Evolutionary conservation across 2,888 invertebrate species (phyloP).

Genomic region (Melieria picta): DNA sequence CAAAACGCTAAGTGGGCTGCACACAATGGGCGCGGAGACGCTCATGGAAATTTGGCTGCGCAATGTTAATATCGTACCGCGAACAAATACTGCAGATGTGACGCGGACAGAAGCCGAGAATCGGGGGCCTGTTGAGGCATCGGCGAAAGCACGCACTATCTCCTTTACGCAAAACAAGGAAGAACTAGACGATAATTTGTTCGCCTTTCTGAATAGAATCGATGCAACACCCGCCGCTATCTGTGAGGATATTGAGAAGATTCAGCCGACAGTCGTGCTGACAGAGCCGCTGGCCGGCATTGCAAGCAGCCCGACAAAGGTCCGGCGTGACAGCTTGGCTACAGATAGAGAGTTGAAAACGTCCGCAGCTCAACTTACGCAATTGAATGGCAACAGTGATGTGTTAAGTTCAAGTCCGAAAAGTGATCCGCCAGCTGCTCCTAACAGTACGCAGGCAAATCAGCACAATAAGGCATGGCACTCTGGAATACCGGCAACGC

Average conservation of each 20-base stretch:
- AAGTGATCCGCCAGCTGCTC: no score
- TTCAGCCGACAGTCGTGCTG: slow-evolving; percentile 64
- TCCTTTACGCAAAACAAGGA: slow-evolving; percentile 47
- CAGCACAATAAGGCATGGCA: no score
- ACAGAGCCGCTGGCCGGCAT: slow-evolving; percentile 45
- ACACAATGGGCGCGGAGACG: slow-evolving; percentile 86
- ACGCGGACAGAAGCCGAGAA: no score
- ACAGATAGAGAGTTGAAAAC: no score
- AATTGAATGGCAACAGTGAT: neutral
- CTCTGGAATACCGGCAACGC: no score
- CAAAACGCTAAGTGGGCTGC: slow-evolving; percentile 82
- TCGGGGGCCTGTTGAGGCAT: slow-evolving; percentile 3
- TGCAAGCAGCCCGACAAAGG: slow-evolving; percentile 38
- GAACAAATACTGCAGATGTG: no score
- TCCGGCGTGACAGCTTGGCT: neutral
- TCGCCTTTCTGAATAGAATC: slow-evolving; percentile 59
- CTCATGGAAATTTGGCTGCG: slow-evolving; percentile 78
- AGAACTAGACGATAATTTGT: slow-evolving; percentile 56
- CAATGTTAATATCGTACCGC: slow-evolving; percentile 55
- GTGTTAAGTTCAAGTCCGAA: no score
- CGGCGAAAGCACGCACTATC: slow-evolving; percentile 46
- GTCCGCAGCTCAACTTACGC: no score
- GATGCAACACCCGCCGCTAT: slow-evolving; percentile 50
- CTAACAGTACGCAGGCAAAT: no score
- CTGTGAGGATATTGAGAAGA: slow-evolving; percentile 59